A percentile compares a stretch with the other conserved stretches of the same genome.
These are phyloP conservation scores for Drosophila fuyamai DNA, from an alignment of 1,140 invertebrate species.

Conservation along the genomic window DNA sequence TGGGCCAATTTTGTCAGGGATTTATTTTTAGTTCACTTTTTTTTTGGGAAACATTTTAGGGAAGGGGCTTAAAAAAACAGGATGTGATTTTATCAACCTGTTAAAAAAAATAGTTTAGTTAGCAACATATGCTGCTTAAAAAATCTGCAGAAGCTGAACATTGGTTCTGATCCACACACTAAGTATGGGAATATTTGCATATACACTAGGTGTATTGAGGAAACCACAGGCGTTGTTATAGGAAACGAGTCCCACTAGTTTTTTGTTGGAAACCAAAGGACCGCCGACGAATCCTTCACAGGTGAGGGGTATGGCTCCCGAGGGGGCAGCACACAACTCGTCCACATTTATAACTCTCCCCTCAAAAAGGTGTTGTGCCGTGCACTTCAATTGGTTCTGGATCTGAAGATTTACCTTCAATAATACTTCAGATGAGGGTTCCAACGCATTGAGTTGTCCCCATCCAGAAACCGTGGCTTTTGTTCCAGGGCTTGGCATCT, in stretches of 20 bases:
- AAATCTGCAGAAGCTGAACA: neutral
- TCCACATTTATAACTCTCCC: neutral
- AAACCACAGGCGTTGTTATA: conserved; percentile 14
- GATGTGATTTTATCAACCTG: neutral
- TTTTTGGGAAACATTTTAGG: neutral
- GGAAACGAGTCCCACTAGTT: conserved; percentile 36
- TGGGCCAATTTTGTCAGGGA: neutral
- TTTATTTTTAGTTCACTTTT: neutral
- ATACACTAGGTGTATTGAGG: conserved; percentile 18
- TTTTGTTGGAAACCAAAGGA: conserved; percentile 19
- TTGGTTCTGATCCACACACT: conserved; percentile 24
- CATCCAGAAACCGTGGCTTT: conserved; percentile 28
- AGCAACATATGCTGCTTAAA: neutral
- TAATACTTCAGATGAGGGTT: neutral
- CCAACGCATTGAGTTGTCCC: neutral
- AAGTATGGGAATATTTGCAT: conserved; percentile 11
- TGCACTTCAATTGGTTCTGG: neutral
- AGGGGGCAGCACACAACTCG: conserved; percentile 20
- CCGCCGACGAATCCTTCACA: conserved; percentile 20
- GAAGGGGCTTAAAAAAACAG: neutral
- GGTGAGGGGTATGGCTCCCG: neutral
- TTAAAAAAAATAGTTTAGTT: neutral
- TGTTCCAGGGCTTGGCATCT: neutral
- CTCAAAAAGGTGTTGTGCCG: neutral
- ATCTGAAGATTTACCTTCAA: neutral